phyloP scores from a whole-genome alignment of 2,113 vertebrate species.

The Mellivora capensis region DNA sequence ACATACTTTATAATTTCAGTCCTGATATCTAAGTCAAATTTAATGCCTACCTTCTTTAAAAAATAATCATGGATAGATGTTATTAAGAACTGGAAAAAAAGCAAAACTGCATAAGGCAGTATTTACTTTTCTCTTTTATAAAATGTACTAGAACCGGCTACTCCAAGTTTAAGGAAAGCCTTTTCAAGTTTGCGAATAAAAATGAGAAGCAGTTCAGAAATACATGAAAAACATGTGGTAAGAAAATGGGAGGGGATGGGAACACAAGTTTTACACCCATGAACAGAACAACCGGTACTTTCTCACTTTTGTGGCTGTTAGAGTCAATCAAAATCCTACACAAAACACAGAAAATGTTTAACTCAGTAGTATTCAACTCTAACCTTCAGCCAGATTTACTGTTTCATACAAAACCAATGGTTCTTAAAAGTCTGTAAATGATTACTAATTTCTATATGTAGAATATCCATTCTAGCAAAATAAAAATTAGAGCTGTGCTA shows the following conservation, averaged over 20 bases:
- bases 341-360: not conserved
- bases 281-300: not conserved
- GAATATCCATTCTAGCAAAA: not conserved
- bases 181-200: not conserved
- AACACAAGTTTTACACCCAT: not conserved
- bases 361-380: not conserved
- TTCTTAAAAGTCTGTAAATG: not conserved
- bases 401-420: not conserved
- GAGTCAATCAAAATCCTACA: slow-evolving; percentile 8
- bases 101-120: not conserved
- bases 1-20: not conserved
- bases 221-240: not conserved
- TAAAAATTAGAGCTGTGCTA: not conserved
- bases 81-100: not conserved
- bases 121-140: not conserved
- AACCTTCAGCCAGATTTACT: not conserved
- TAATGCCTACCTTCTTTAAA: not conserved
- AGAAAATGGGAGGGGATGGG: not conserved
- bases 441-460: not conserved
- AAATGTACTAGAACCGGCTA: not conserved
- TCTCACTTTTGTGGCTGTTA: not conserved
- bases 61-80: not conserved
- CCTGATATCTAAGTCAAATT: not conserved
- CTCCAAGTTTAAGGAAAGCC: not conserved
- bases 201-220: not conserved